phyloP scores from a whole-genome alignment of 2,888 invertebrate genomes.

The Liopterus haemorrhoidalis region DNA sequence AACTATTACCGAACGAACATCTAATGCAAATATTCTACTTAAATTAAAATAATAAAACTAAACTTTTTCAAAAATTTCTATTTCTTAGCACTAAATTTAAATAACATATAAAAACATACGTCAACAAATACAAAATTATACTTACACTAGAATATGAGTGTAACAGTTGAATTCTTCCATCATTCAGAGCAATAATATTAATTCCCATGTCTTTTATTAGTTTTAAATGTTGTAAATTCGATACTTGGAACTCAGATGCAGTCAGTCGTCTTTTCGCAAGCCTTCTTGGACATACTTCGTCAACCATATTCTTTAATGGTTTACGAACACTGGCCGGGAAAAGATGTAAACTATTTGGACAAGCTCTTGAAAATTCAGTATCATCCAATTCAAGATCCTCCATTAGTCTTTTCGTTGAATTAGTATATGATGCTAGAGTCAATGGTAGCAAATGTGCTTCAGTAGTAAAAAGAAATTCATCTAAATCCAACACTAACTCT shows the following conservation, averaged over 20 bases:
- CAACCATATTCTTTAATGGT: conserved; percentile 78
- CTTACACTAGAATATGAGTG: conserved; percentile 83
- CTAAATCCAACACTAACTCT: conserved; percentile 74
- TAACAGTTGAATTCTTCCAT: conserved; percentile 86
- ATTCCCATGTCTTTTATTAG: conserved; percentile 93
- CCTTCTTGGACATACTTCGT: conserved; percentile 68
- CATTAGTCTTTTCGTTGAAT: conserved; percentile 48
- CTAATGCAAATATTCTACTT: too few relatives aligned
- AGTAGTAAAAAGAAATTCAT: conserved; percentile 84
- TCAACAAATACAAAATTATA: conserved; percentile 25
- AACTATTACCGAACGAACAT: too few relatives aligned
- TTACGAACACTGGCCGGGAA: conserved; percentile 78
- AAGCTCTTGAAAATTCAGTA: conserved; percentile 58
- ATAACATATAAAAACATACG: conserved; percentile 8
- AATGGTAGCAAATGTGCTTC: conserved; percentile 95
- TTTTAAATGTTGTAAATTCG: conserved; percentile 81
- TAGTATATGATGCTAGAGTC: conserved; percentile 63
- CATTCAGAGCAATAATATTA: conserved; percentile 76
- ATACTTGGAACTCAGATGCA: conserved; percentile 64
- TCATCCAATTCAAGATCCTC: conserved; percentile 53
- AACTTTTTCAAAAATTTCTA: too few relatives aligned
- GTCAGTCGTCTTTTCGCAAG: conserved; percentile 56
- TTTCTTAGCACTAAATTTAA: conserved; percentile 11
- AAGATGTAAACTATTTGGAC: conserved; percentile 78
- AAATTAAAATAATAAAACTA: too few relatives aligned